These are phyloP conservation scores for Archivesica marissinica DNA, from an alignment of 1,140 invertebrate genomes.

Conservation along the genomic window DNA sequence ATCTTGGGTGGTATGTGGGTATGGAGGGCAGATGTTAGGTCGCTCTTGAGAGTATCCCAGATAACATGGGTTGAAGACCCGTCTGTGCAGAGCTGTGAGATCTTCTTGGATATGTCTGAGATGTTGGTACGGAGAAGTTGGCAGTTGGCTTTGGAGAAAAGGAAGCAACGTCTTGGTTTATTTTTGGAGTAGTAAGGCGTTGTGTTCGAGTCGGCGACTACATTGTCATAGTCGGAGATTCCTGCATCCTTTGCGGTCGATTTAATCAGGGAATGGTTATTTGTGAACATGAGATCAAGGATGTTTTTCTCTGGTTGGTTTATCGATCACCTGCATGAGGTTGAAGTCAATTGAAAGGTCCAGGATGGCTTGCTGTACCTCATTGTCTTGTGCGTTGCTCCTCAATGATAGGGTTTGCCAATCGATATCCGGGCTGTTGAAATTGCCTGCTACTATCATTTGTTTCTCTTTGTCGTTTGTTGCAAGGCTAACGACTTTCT, in stretches of 20 bases:
- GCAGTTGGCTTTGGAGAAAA: slow-evolving; percentile 31
- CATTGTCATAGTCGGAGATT: no score
- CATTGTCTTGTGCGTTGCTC: slow-evolving; percentile 14
- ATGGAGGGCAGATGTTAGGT: neutral
- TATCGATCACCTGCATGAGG: slow-evolving; percentile 4
- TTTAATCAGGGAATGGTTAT: slow-evolving; percentile 30
- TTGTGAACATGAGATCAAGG: slow-evolving; percentile 25
- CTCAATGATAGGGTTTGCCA: slow-evolving; percentile 11
- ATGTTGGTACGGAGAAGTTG: neutral
- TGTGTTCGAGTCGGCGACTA: neutral
- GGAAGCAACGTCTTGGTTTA: neutral
- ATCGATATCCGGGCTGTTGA: slow-evolving; percentile 29
- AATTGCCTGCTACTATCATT: slow-evolving; percentile 1
- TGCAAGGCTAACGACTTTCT: neutral
- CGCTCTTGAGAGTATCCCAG: slow-evolving; percentile 5
- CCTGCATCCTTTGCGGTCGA: slow-evolving; percentile 11
- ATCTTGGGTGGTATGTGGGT: slow-evolving; percentile 17
- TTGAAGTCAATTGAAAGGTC: slow-evolving; percentile 25
- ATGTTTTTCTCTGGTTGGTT: slow-evolving; percentile 38
- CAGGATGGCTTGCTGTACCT: slow-evolving; percentile 22
- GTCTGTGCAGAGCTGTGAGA: neutral
- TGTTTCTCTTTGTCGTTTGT: neutral
- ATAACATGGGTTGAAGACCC: neutral
- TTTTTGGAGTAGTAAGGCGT: slow-evolving; percentile 11
- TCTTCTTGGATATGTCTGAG: neutral